Base-by-base conservation (phyloP, 2,888 invertebrate species). In the Mesorhabditis sp. region DNA sequence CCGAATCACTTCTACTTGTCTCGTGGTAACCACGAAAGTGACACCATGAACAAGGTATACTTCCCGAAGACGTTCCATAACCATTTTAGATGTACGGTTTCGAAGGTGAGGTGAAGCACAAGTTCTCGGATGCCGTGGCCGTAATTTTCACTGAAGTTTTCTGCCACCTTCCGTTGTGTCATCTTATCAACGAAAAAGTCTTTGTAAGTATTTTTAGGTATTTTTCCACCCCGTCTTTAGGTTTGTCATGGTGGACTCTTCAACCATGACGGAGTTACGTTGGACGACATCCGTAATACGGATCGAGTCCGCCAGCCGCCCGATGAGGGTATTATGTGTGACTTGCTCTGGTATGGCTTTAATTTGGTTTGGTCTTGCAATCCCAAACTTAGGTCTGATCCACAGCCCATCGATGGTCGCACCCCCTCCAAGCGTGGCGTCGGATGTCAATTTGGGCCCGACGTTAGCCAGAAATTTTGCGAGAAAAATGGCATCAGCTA, bases 191-290 rank as follows among this genome's bases (percentile, higher is more conserved):
- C 87, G 89, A 90, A 72, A 90, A 90, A 87, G 90, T 92, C 70
- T 87, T 93, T 82, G 92, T 92, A 86, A 87, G 84, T 71, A 66
- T 74, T 67, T 66, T 62, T 4, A 43, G 5, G 15, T 43, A 66
- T 28, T 64, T 65, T 62, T 67, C 41, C 43, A 64, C 4, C 45
- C 44, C 43, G 43, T 62, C 67, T 67, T 5, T 72, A 94, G 89
- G 93, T 96, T 13, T 97, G 96, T 94, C 98, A 98, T 86, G 98
- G 98, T 5, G 98, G 98, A 4, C 88, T 98, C 69, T 98, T 98
- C 89, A 91, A 92, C n/a, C 91, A 90, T 78, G 95, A 96, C 85
- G 91, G 92, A 84, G 92, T 97, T 68, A 94, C 92, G n/a, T 88
- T 99, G 68, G 92, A 95, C 73, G 94, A 96, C 82, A 93, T 98